phyloP scores from a whole-genome alignment of 1,140 invertebrate species.

The Xylocopa sonorina region DNA sequence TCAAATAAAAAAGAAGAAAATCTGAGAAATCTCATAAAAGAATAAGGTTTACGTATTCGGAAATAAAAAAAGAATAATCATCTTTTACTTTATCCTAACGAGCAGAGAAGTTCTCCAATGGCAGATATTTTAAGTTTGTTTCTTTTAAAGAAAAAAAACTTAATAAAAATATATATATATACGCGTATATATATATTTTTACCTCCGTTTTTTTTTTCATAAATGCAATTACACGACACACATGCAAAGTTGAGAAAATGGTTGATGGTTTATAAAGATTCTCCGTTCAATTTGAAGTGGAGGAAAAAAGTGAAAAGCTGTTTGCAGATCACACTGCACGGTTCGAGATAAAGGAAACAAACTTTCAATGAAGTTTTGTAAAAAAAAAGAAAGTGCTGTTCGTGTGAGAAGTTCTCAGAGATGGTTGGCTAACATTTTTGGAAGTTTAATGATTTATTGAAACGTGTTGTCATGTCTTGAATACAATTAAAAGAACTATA shows the following conservation, averaged over 20 bases:
- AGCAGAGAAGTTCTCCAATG: slow-evolving; percentile 60
- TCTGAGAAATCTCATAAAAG: background rate
- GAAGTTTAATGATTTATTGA: slow-evolving; percentile 78
- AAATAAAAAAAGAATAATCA: slow-evolving; percentile 22
- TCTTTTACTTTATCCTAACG: slow-evolving; percentile 32
- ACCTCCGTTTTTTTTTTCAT: slow-evolving; percentile 67
- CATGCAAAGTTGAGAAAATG: slow-evolving; percentile 67
- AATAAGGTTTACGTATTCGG: background rate
- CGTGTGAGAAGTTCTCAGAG: slow-evolving; percentile 66
- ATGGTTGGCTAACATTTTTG: slow-evolving; percentile 76
- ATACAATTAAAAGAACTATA: slow-evolving; percentile 74
- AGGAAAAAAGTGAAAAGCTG: slow-evolving; percentile 27
- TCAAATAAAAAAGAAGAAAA: background rate
- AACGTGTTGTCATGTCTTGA: slow-evolving; percentile 79
- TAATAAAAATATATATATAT: slow-evolving; percentile 39
- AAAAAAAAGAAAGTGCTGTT: slow-evolving; percentile 63
- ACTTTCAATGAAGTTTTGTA: slow-evolving; percentile 61
- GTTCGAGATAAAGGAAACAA: slow-evolving; percentile 56
- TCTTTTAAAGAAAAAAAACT: slow-evolving; percentile 47
- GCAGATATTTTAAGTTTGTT: slow-evolving; percentile 73
- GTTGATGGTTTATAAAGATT: slow-evolving; percentile 63
- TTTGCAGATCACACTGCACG: slow-evolving; percentile 40
- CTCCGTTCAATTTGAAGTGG: slow-evolving; percentile 54
- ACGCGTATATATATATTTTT: slow-evolving; percentile 54
- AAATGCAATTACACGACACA: slow-evolving; percentile 73